phyloP scores from a whole-genome alignment of 2,113 vertebrate genomes.

The Entomyzon cyanotis region DNA sequence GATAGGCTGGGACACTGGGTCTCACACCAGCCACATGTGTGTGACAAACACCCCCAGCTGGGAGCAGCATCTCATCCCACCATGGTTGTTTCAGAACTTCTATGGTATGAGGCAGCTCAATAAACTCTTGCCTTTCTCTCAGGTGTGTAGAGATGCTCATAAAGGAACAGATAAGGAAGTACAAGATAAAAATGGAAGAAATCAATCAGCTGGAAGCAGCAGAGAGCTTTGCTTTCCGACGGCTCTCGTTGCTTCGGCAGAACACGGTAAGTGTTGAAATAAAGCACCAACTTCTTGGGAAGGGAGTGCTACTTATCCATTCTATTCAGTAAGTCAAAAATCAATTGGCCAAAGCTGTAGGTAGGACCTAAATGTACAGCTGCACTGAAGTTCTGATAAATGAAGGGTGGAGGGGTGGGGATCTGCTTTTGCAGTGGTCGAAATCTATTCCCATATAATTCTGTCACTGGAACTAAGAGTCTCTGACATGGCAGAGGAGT shows the following conservation, averaged over 20 bases:
- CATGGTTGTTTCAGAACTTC: neutral
- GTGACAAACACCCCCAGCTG: neutral
- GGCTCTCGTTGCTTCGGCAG: conserved; percentile 88
- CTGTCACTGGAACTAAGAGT: neutral
- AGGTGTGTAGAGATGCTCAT: conserved; percentile 97
- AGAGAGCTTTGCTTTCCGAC: conserved; percentile 85
- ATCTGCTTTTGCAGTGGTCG: neutral
- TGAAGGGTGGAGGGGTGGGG: neutral
- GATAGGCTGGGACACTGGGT: neutral
- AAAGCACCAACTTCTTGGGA: neutral
- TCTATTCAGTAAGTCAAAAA: neutral
- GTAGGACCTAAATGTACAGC: neutral
- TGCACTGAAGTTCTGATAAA: neutral
- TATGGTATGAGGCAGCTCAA: neutral
- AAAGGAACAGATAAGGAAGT: conserved; percentile 91
- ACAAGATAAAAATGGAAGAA: conserved; percentile 94
- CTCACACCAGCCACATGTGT: neutral
- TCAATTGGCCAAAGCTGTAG: neutral
- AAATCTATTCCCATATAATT: neutral
- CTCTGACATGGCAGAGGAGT: neutral
- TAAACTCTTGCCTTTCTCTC: neutral
- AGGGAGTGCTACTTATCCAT: neutral
- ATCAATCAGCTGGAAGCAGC: conserved; percentile 94
- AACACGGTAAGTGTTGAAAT: conserved; percentile 78
- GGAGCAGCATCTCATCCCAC: neutral